A percentile compares a stretch with the other conserved stretches of the same genome.
These are phyloP conservation scores for Sialis fuliginosa DNA, from an alignment of 2,888 invertebrate species.

Conservation along the genomic window DNA sequence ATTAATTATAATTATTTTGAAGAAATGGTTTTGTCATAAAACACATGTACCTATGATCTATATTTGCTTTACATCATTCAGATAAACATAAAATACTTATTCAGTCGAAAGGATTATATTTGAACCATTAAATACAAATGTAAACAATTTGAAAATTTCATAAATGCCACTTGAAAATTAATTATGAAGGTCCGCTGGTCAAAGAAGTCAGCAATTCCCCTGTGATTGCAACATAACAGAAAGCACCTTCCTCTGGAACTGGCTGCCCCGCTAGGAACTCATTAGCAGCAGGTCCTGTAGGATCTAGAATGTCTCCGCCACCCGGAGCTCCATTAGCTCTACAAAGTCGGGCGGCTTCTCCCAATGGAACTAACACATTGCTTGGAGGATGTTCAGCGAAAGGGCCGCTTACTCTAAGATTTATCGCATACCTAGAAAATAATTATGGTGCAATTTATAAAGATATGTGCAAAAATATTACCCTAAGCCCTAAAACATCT, in stretches of 20 bases:
- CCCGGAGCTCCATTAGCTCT: constrained; percentile 16
- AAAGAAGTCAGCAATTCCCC: constrained; percentile 24
- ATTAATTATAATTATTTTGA: too few species aligned
- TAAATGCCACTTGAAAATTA: neutral
- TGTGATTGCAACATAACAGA: constrained; percentile 33
- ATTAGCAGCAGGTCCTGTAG: constrained; percentile 26
- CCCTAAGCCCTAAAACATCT: neutral
- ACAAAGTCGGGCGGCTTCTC: constrained; percentile 23
- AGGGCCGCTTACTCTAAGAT: constrained; percentile 28
- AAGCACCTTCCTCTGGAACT: constrained; percentile 32
- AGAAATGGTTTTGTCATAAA: too few species aligned
- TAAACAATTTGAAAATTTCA: neutral
- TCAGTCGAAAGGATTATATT: too few species aligned
- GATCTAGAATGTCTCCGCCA: constrained; percentile 26
- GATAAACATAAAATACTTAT: too few species aligned
- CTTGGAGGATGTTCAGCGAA: constrained; percentile 28
- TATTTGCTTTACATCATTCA: too few species aligned
- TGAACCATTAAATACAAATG: neutral
- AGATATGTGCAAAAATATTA: neutral
- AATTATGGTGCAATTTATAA: neutral
- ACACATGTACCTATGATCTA: too few species aligned
- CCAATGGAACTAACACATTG: constrained; percentile 22
- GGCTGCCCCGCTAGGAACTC: constrained; percentile 29
- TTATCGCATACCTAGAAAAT: constrained; percentile 21
- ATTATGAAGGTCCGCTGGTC: too few species aligned